Evolutionary conservation across 35 echinoderm and acorn worm genomes (phyloP).

Genomic region (Amphiura filiformis): DNA sequence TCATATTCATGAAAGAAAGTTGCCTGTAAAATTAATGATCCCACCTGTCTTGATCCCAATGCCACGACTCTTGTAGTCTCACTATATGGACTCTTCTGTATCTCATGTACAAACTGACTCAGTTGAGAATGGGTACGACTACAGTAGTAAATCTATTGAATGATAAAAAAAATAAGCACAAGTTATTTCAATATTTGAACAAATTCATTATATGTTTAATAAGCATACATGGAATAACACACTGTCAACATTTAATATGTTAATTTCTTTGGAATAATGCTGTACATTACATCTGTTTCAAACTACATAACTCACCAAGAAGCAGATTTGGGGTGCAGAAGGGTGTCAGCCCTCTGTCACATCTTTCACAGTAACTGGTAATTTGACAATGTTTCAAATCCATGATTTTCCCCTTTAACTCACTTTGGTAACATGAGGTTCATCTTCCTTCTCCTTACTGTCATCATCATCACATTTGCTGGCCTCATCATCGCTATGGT

Average conservation of each 20-base stretch:
- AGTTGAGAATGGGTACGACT: conserved; percentile 97
- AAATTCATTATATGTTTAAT: not conserved
- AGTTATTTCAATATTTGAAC: not conserved
- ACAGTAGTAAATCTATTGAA: conserved; percentile 97
- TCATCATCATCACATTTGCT: conserved; percentile 18
- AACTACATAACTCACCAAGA: no score
- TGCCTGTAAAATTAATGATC: no score
- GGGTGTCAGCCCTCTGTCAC: no score
- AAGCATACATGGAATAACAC: not conserved
- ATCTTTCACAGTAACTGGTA: no score
- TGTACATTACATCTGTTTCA: no score
- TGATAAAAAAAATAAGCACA: not conserved
- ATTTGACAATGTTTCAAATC: no score
- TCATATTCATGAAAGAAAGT: no score
- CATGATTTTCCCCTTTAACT: no score
- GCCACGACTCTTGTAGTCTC: conserved; percentile 67
- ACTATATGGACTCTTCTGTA: conserved; percentile 87
- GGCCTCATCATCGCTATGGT: conserved; percentile 74
- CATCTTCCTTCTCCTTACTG: conserved; percentile 49
- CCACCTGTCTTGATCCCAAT: conserved; percentile 81
- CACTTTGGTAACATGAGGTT: conserved; percentile 76
- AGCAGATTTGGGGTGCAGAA: no score
- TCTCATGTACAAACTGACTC: conserved; percentile 97
- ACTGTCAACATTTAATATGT: not conserved
- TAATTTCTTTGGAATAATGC: not conserved